Evolutionary conservation across 2,888 invertebrate genomes (phyloP).

Genomic region (Temnothorax rugatulus): DNA sequence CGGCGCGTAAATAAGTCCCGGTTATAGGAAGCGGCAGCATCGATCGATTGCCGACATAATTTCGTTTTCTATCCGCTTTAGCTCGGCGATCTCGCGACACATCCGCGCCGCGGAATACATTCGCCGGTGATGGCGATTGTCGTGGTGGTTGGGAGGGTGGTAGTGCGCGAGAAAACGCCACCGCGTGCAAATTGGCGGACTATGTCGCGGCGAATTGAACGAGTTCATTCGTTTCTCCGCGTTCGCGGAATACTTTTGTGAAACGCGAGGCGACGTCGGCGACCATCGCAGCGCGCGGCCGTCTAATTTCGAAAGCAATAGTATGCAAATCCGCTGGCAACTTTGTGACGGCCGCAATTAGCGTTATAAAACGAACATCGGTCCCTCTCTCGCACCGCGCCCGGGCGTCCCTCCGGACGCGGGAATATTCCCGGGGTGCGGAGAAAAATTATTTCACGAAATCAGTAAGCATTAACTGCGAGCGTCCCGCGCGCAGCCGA

Average conservation of each 20-base stretch:
- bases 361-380: constrained; percentile 61
- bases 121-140: constrained; percentile 28
- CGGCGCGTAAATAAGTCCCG: constrained; percentile 60
- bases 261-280: constrained; percentile 10
- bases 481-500: constrained; percentile 8
- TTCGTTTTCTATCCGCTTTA: constrained; percentile 59
- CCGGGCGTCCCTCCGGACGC: not conserved
- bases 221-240: constrained; percentile 46
- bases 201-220: constrained; percentile 51
- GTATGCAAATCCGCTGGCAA: constrained; percentile 63
- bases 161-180: constrained; percentile 1
- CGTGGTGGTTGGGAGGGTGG: not conserved
- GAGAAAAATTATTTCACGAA: constrained; percentile 50
- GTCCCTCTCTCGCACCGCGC: not conserved
- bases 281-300: constrained; percentile 22
- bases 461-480: constrained; percentile 44
- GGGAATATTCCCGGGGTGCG: not conserved
- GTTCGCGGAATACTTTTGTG: constrained; percentile 52
- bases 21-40: constrained; percentile 33
- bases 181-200: constrained; percentile 44
- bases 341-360: constrained; percentile 61
- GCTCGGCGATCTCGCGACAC: constrained; percentile 40
- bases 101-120: constrained; percentile 5
- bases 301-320: constrained; percentile 66
- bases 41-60: constrained; percentile 57